Base-by-base conservation (phyloP, 2,113 vertebrate species). In the Alectura lathami region DNA sequence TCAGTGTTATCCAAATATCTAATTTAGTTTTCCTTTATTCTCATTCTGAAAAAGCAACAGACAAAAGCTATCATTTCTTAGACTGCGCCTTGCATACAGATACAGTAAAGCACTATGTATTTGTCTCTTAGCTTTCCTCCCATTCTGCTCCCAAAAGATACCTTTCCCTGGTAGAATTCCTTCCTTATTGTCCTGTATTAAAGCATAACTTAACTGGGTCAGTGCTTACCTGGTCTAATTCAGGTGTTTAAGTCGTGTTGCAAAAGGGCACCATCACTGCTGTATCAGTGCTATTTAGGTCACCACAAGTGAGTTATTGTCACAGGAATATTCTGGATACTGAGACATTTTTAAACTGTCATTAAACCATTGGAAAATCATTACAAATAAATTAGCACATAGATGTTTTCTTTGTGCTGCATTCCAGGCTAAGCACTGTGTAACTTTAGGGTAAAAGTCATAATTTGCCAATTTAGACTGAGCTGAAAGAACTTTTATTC, bases 1-100 rank as follows among this genome's bases (percentile, higher is more conserved):
- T 87, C 60, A 56, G 38, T 17, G 42, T 94, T 95, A 89, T 91
- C 89, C 83, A 29, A 85, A 63, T 88, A 89, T 66, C 67, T 89
- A 38, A 86, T 91, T 83, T 42, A 88, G 36, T 83, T 91, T 91
- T 70, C 24, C 34, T 82, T 87, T 77, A 16, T 68, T 18, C 23
- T 54, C 53, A 30, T 56, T 59, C 56, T 72, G 72, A 91, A 64
- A 83, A 82, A 83, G 32, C 63, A 72, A 88, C 43, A 73, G 57
- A 57, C 54, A 77, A 64, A 89, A 95, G 47, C 30, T 75, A 8
- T 29, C 1, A 4, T 91, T 86, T 78, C 80, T 56, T 56, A 42
- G 47, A 14, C 50, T 4, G 0, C 48, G 23, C 36, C 79, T 93
- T 9, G 1, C 48, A 9, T 32, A 18, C 22, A 60, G 38, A 11